Conservation (phyloP, 2,113 vertebrate genomes). For the Oriolus oriolus region DNA sequence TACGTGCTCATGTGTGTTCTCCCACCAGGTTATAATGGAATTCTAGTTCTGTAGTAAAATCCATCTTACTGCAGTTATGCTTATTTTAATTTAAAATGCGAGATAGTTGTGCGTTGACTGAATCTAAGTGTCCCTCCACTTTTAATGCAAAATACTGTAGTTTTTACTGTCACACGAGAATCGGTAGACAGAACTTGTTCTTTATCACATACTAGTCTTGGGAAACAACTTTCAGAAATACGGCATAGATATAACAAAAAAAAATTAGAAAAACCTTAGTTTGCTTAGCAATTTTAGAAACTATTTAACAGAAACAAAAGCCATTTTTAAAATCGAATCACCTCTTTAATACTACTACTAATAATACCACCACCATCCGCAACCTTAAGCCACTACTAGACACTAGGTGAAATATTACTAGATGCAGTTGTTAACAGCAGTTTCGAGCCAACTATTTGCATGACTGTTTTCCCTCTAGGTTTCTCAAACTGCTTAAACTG, state of each 20-base stretch:
- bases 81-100: background rate
- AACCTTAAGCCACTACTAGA: background rate
- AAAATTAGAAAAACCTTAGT: background rate
- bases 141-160: background rate
- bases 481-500: background rate
- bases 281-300: background rate
- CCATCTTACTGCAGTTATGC: background rate
- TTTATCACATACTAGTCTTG: background rate
- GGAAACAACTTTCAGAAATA: background rate
- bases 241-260: background rate
- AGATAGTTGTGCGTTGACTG: background rate
- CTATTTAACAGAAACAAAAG: background rate
- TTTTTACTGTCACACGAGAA: background rate
- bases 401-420: background rate
- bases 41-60: background rate
- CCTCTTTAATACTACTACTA: background rate
- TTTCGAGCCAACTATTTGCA: background rate
- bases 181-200: background rate
- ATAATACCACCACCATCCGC: background rate
- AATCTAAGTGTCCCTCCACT: background rate
- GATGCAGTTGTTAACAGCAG: background rate
- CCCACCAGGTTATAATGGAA: rapidly evolving
- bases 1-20: rapidly evolving
- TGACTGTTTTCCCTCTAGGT: background rate
- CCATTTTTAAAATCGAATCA: rapidly evolving